phyloP scores from a whole-genome alignment of 2,113 vertebrate genomes.

The Coregonus clupeaformis region DNA sequence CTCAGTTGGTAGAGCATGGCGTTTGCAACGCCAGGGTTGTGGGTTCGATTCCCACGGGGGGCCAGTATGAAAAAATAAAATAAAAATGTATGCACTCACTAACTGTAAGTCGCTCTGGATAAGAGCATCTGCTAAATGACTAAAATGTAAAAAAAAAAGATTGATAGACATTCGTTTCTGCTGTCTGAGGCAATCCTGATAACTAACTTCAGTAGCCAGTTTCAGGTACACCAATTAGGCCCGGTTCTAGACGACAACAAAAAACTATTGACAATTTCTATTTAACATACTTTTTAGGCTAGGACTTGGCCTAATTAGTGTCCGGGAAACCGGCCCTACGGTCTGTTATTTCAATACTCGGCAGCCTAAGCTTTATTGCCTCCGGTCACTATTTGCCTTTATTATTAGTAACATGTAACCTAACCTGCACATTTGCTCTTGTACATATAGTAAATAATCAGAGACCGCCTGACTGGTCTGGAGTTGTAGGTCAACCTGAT shows the following conservation, averaged over 20 bases:
- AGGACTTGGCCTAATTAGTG: neutral
- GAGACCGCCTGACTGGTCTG: constrained; percentile 9
- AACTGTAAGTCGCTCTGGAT: no score
- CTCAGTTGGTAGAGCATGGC: no score
- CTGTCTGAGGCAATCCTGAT: neutral
- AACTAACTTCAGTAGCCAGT: neutral
- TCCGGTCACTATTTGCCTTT: constrained; percentile 3
- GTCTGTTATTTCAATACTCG: neutral
- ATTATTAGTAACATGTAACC: constrained; percentile 41
- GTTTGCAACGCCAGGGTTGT: no score
- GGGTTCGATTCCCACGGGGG: no score
- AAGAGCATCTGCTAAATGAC: no score
- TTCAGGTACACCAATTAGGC: neutral
- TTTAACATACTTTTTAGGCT: no score
- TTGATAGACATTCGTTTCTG: neutral
- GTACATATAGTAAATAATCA: constrained; percentile 20
- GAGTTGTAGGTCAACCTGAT: constrained; percentile 1
- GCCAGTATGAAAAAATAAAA: no score
- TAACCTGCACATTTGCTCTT: constrained; percentile 31
- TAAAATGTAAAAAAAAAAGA: no score
- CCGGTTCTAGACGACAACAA: no score
- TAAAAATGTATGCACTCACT: no score
- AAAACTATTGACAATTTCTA: no score
- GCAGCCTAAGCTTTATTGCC: neutral
- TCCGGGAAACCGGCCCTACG: neutral